Conservation (phyloP, 2,888 invertebrate species). For the Mesorhabditis spiculigera region DNA sequence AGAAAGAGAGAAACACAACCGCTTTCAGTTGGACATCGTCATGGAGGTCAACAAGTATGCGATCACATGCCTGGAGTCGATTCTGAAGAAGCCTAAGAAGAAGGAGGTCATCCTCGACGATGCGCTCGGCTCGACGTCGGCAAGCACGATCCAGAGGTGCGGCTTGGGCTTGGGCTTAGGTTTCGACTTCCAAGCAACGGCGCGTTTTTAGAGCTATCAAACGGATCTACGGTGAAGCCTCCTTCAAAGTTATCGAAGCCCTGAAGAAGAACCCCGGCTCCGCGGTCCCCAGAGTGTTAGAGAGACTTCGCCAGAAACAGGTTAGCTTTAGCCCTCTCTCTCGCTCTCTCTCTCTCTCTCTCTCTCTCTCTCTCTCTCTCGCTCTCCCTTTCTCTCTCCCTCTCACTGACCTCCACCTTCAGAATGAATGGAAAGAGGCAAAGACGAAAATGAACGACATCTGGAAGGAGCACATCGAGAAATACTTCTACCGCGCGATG, state of each 20-base stretch:
- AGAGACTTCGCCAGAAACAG: neutral
- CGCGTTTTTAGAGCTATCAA: constrained; percentile 31
- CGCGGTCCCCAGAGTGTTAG: constrained; percentile 75
- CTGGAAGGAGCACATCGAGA: constrained; percentile 71
- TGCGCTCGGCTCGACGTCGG: constrained; percentile 27
- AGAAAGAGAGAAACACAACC: neutral
- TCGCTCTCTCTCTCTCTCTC: neutral
- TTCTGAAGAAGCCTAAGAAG: constrained; percentile 86
- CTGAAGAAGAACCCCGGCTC: constrained; percentile 88
- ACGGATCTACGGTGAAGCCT: constrained; percentile 66
- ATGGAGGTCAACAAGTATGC: constrained; percentile 93
- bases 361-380: too few relatives aligned
- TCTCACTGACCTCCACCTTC: neutral
- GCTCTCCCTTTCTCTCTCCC: too few relatives aligned
- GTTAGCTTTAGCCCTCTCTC: neutral
- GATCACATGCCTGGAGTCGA: constrained; percentile 84
- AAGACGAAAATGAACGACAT: constrained; percentile 94
- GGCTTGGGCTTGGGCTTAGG: neutral
- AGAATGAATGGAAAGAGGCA: constrained; percentile 92
- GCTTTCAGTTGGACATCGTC: constrained; percentile 80
- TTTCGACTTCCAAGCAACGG: neutral
- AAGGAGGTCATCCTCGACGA: constrained; percentile 61
- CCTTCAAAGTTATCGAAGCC: constrained; percentile 84
- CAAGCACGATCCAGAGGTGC: neutral
- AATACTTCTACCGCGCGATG: constrained; percentile 60